phyloP scores from a whole-genome alignment of 2,797 vertebrate genomes.

The Graptemys geographica region DNA sequence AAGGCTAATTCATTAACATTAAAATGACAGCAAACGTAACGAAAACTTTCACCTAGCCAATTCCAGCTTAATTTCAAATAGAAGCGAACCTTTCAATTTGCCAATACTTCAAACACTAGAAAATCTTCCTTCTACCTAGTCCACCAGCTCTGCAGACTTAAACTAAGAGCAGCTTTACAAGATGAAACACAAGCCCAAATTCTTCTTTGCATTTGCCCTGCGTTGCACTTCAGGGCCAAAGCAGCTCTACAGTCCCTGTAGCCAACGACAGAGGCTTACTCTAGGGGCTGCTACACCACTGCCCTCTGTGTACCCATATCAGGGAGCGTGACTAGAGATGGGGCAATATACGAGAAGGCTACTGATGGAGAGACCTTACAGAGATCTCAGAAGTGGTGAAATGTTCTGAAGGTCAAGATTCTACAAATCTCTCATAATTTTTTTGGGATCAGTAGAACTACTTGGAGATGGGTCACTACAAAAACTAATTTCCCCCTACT shows the following conservation, averaged over 20 bases:
- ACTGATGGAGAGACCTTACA: no score
- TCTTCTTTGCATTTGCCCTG: background rate
- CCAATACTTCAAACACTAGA: background rate
- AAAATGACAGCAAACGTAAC: background rate
- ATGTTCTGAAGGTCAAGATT: background rate
- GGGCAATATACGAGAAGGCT: no score
- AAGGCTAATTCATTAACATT: background rate
- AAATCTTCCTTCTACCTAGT: background rate
- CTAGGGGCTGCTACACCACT: background rate
- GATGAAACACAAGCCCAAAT: background rate
- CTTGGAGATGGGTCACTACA: background rate
- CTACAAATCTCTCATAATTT: background rate
- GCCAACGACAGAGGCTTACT: background rate
- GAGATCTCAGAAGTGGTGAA: no score
- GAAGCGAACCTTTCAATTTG: background rate
- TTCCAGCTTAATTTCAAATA: background rate
- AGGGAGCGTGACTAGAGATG: background rate
- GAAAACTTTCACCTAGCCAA: background rate
- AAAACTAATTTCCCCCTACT: no score
- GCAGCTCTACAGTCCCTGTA: background rate
- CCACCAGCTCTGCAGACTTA: background rate
- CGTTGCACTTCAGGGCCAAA: background rate
- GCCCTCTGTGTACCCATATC: background rate
- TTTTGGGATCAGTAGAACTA: background rate
- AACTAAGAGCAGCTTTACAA: background rate